These are phyloP conservation scores for Andricus curvator DNA, from an alignment of 2,888 invertebrate species.

Conservation along the genomic window DNA sequence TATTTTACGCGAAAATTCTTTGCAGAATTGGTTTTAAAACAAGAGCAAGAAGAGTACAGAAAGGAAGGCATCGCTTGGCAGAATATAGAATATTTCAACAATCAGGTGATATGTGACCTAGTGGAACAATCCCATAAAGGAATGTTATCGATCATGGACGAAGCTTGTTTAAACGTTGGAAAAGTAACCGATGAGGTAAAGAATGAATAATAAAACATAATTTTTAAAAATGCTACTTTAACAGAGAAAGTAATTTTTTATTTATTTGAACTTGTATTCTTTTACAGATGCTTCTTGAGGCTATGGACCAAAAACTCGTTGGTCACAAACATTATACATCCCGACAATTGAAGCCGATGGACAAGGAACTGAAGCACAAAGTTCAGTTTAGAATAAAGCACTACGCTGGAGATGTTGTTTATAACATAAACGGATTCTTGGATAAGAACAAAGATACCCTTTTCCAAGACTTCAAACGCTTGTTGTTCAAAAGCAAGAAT, in stretches of 20 bases:
- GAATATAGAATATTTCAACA: slow-evolving; percentile 97
- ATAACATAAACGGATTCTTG: slow-evolving; percentile 93
- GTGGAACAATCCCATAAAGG: slow-evolving; percentile 97
- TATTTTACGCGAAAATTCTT: slow-evolving; percentile 9
- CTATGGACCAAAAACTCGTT: slow-evolving; percentile 93
- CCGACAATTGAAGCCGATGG: slow-evolving; percentile 89
- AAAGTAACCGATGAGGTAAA: slow-evolving; percentile 86
- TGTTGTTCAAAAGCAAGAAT: slow-evolving; percentile 91
- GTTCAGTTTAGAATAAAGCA: slow-evolving; percentile 92
- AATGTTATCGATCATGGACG: slow-evolving; percentile 95
- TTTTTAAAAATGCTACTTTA: background rate
- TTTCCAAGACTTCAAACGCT: slow-evolving; percentile 97
- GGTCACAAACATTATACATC: slow-evolving; percentile 95
- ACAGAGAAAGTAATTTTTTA: background rate
- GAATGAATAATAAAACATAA: background rate
- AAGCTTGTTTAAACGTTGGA: slow-evolving; percentile 97
- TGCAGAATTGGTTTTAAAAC: slow-evolving; percentile 95
- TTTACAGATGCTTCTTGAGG: slow-evolving; percentile 89
- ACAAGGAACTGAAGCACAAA: slow-evolving; percentile 89
- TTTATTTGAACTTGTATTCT: slow-evolving; percentile 19
- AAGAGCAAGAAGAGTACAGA: slow-evolving; percentile 98
- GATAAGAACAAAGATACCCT: slow-evolving; percentile 98
- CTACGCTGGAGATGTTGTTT: slow-evolving; percentile 98
- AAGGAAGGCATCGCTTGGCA: slow-evolving; percentile 98
- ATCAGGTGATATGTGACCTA: slow-evolving; percentile 96